Percentiles rank a stretch among this genome's conserved stretches.
Evolutionary conservation across 1,140 invertebrate species (phyloP).

Genomic region (Tetramorium simillimum): DNA sequence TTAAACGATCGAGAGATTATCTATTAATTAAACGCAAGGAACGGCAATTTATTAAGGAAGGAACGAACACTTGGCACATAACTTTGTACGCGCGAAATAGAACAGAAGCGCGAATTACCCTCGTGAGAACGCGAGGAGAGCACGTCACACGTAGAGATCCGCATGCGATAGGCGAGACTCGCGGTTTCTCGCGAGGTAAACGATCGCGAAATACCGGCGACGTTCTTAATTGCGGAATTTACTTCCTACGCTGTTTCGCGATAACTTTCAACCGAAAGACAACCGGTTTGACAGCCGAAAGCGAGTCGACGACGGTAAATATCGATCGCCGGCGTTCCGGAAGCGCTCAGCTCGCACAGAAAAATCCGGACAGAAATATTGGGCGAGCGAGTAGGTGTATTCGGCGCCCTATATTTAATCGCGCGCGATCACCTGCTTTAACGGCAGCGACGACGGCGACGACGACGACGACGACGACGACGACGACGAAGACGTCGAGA

Average conservation of each 20-base stretch:
- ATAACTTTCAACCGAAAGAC: not conserved
- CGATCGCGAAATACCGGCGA: not conserved
- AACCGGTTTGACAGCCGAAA: not conserved
- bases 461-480: not conserved
- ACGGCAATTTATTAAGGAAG: constrained; percentile 1
- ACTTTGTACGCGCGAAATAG: not conserved
- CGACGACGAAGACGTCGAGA: constrained; percentile 34
- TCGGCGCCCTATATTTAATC: constrained; percentile 76
- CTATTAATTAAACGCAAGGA: not conserved
- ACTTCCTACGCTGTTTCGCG: not conserved
- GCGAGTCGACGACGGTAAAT: not conserved
- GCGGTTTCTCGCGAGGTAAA: constrained; percentile 37
- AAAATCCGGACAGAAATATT: constrained; percentile 67
- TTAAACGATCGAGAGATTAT: not conserved
- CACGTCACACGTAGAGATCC: constrained; percentile 5
- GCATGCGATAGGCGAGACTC: not conserved
- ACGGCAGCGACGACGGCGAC: constrained; percentile 18
- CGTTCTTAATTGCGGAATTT: constrained; percentile 2
- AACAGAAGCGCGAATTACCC: constrained; percentile 24
- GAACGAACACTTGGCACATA: not conserved
- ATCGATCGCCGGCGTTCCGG: not conserved
- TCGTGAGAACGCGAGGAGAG: constrained; percentile 23
- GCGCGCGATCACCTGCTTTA: constrained; percentile 71
- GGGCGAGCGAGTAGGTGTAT: constrained; percentile 51
- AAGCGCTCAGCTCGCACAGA: not conserved